These are phyloP conservation scores for Sebastes itinus DNA, from an alignment of 2,797 vertebrate genomes.

Conservation along the genomic window DNA sequence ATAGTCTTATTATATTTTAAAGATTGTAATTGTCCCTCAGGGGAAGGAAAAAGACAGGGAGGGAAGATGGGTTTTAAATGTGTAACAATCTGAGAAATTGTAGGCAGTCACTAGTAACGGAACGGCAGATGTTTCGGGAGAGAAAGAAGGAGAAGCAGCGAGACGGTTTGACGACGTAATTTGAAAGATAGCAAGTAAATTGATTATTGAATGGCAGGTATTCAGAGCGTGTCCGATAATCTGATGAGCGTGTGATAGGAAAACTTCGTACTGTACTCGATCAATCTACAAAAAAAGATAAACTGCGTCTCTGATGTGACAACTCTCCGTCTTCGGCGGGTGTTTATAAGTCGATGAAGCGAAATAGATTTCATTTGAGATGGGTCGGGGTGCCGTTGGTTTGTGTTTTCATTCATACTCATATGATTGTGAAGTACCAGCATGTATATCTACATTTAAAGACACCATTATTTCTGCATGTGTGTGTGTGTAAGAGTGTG, in stretches of 20 bases:
- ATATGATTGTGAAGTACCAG: background rate
- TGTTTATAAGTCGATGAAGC: conserved; percentile 3
- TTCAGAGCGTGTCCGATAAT: conserved; percentile 56
- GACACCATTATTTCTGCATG: background rate
- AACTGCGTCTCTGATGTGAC: conserved; percentile 9
- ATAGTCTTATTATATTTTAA: conserved; percentile 26
- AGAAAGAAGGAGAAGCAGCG: background rate
- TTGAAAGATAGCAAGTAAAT: conserved; percentile 45
- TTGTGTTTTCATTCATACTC: background rate
- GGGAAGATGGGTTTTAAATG: conserved; percentile 7
- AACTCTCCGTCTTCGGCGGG: background rate
- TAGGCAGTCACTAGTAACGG: background rate
- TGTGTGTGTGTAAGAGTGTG: background rate
- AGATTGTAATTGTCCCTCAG: conserved; percentile 26
- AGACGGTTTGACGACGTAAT: conserved; percentile 12
- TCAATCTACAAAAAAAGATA: conserved; percentile 46
- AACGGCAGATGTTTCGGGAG: conserved; percentile 33
- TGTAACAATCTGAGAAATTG: conserved; percentile 18
- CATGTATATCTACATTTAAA: background rate
- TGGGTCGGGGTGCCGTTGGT: background rate
- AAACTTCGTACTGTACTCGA: conserved; percentile 42
- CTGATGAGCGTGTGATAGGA: conserved; percentile 45
- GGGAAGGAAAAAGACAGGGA: background rate
- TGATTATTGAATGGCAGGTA: conserved; percentile 64
- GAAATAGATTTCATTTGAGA: background rate